Base-by-base conservation (phyloP, 2,797 vertebrate species). In the Poeciliopsis presidionis region DNA sequence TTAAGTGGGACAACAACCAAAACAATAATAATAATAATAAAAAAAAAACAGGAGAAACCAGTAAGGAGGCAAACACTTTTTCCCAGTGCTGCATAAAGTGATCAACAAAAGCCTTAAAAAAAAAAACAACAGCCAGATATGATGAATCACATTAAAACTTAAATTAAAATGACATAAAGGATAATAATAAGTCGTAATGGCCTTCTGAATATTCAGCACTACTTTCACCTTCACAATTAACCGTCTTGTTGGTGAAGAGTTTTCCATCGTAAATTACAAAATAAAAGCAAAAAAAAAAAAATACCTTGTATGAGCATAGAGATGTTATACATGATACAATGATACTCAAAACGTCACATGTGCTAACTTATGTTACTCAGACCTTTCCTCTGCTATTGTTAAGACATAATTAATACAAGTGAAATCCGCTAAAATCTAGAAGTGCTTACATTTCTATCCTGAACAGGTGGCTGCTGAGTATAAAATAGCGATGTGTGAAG, bases 331-430 rank as follows among this genome's bases (percentile, higher is more conserved):
- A 96, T 94, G 94, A 95, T 97, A 97, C 94, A 96, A 95, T 96
- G 89, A 94, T 95, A 96, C 95, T 96, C 96, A 96, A 96, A 96
- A 96, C 95, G 95, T 96, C 95, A 97, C 96, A 96, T 96, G 96
- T 95, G 96, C 96, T 97, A 97, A 95, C 96, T 97, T 92, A 95
- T 96, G 96, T 96, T 96, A 97, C 95, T 97, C 95, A 96, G 97
- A 97, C 96, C 96, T 88, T 95, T 93, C 96, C 96, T 97, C 95
- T 92, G 91, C 96, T 96, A 96, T 94, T 96, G 93, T 95, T 90
- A 96, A 94, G 91, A 95, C 91, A 91, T 91, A 90, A 93, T 90
- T 91, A 90, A 93, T 90, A 90, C 93, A 92, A 86, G 91, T 94
- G 92, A 93, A 92, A 91, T 91, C 81, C 82, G 92, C 94, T 95